Evolutionary conservation across 1,140 invertebrate genomes (phyloP).

Genomic region (Calosoma granatense): DNA sequence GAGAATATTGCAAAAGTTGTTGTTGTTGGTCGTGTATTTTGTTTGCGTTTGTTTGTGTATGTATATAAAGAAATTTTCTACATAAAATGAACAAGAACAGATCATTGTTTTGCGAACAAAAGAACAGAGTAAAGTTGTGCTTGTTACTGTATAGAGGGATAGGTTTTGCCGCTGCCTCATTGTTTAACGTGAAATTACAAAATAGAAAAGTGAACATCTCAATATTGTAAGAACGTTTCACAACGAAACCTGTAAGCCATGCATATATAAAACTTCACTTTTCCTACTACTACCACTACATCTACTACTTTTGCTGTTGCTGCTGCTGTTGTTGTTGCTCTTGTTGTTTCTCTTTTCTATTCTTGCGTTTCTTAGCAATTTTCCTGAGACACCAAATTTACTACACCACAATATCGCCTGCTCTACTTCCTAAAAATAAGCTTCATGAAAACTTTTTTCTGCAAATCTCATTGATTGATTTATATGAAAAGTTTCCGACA

Average conservation of each 20-base stretch:
- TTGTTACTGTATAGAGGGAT: not conserved
- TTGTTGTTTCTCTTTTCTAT: too few relatives aligned
- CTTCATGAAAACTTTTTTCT: not conserved
- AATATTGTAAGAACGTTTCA: not conserved
- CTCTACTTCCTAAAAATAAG: not conserved
- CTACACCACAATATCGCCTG: not conserved
- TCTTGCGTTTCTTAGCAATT: too few relatives aligned
- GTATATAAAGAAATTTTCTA: too few relatives aligned
- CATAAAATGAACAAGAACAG: not conserved
- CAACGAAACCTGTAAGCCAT: not conserved
- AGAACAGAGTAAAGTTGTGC: not conserved
- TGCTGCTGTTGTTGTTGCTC: too few relatives aligned
- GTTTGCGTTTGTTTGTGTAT: too few relatives aligned
- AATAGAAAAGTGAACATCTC: not conserved
- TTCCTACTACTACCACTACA: too few relatives aligned
- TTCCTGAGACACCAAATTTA: too few relatives aligned
- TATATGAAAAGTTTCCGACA: not conserved
- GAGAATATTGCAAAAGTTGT: too few relatives aligned
- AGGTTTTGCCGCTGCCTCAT: not conserved
- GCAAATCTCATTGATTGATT: not conserved
- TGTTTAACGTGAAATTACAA: not conserved
- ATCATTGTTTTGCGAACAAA: not conserved
- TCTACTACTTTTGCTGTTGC: too few relatives aligned
- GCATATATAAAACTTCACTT: not conserved
- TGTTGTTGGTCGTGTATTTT: too few relatives aligned